A percentile compares a stretch with the other conserved stretches of the same genome.
phyloP scores from a whole-genome alignment of 2,113 vertebrate species.

The Chiloscyllium plagiosum region DNA sequence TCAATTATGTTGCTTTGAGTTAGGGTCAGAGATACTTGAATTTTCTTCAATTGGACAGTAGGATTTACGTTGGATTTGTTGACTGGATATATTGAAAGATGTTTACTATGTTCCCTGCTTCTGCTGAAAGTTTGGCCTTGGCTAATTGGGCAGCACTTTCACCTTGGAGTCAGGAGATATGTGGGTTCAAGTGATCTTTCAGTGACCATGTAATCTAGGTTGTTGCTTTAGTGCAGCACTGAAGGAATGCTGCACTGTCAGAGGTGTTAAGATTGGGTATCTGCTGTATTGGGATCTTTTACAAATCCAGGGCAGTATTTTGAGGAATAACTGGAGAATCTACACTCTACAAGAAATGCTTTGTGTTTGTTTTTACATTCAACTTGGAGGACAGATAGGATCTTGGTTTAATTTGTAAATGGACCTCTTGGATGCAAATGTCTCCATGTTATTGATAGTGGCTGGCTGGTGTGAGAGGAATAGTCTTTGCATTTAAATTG shows the following conservation, averaged over 20 bases:
- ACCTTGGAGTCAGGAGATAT: not conserved
- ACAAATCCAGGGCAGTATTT: not conserved
- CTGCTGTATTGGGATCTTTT: no score
- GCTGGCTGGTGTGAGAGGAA: not conserved
- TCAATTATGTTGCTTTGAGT: not conserved
- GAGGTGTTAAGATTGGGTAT: not conserved
- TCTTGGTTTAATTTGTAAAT: not conserved
- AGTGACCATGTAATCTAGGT: not conserved
- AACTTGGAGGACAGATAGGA: not conserved
- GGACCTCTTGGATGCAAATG: not conserved
- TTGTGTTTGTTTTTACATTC: not conserved
- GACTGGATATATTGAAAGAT: not conserved
- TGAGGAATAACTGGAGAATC: not conserved
- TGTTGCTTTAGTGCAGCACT: not conserved
- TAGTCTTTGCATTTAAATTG: not conserved
- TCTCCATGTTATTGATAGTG: not conserved
- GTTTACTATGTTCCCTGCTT: not conserved
- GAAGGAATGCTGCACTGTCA: not conserved
- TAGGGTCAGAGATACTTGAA: not conserved
- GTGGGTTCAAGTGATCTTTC: not conserved
- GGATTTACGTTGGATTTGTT: not conserved
- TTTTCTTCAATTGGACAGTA: not conserved
- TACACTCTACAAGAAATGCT: not conserved
- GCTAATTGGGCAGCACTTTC: not conserved
- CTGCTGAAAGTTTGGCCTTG: not conserved